Conservation (phyloP, 2,888 invertebrate species). For the Rhagonycha lutea region DNA sequence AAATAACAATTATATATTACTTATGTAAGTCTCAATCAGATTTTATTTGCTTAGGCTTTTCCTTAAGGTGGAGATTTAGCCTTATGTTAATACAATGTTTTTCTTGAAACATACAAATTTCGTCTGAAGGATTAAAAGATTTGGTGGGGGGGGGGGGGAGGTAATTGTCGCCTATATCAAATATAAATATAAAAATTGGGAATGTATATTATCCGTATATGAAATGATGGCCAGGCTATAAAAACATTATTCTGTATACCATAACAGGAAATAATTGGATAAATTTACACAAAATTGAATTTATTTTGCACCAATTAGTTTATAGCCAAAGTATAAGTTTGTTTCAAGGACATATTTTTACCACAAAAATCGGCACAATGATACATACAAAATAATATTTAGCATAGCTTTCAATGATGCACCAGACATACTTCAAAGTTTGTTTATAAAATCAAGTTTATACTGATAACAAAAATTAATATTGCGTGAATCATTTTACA, state of each 20-base stretch:
- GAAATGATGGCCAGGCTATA: too few species aligned
- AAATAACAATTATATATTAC: too few species aligned
- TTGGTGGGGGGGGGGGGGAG: too few species aligned
- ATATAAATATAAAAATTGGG: too few species aligned
- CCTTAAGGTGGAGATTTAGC: background rate
- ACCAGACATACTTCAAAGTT: background rate
- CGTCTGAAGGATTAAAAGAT: too few species aligned
- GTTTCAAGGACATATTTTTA: background rate
- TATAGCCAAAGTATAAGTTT: background rate
- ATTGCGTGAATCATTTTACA: background rate
- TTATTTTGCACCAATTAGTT: background rate
- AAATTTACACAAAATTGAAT: background rate
- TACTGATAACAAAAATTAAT: background rate
- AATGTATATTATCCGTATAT: too few species aligned
- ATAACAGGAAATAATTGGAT: background rate
- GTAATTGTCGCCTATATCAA: too few species aligned
- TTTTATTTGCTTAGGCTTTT: background rate
- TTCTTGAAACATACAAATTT: too few species aligned
- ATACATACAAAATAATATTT: background rate
- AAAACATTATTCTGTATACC: background rate
- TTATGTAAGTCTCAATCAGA: background rate
- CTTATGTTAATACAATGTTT: too few species aligned
- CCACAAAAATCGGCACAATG: background rate
- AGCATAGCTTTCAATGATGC: background rate
- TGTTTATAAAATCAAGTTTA: background rate